Conservation (phyloP, 2,113 vertebrate genomes). For the Tetrax tetrax region DNA sequence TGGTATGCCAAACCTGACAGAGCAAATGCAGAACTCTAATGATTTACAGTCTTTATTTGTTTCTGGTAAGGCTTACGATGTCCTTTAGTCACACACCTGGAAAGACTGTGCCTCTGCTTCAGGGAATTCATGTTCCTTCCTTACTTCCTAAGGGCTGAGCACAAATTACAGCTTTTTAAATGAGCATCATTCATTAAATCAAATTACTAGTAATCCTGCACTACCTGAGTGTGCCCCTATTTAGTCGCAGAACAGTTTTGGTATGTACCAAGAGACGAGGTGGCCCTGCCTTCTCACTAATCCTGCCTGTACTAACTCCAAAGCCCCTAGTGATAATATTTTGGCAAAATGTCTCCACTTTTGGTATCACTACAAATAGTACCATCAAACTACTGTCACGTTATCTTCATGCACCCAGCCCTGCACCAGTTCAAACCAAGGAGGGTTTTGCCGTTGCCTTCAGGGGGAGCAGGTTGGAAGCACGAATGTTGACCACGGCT, state of each 20-base stretch:
- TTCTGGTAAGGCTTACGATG: background rate
- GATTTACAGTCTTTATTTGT: background rate
- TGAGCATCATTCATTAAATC: slow-evolving; percentile 8
- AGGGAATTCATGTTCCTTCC: background rate
- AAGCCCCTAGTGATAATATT: background rate
- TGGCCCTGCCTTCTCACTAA: background rate
- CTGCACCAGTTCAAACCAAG: background rate
- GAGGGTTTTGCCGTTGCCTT: background rate
- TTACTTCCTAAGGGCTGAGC: background rate
- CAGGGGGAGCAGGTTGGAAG: background rate
- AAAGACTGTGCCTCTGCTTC: background rate
- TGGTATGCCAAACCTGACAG: background rate
- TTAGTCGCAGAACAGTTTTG: slow-evolving; percentile 7
- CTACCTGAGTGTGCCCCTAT: background rate
- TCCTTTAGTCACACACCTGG: slow-evolving; percentile 1
- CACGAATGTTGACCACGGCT: background rate
- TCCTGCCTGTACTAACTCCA: background rate
- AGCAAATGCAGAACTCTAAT: background rate
- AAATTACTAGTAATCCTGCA: background rate
- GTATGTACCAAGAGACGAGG: background rate
- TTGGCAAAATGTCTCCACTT: background rate
- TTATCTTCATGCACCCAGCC: background rate
- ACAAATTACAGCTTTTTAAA: slow-evolving; percentile 48
- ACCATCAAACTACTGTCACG: background rate
- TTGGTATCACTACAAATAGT: background rate